Conservation (phyloP, 2,113 vertebrate species). For the Fulica atra region DNA sequence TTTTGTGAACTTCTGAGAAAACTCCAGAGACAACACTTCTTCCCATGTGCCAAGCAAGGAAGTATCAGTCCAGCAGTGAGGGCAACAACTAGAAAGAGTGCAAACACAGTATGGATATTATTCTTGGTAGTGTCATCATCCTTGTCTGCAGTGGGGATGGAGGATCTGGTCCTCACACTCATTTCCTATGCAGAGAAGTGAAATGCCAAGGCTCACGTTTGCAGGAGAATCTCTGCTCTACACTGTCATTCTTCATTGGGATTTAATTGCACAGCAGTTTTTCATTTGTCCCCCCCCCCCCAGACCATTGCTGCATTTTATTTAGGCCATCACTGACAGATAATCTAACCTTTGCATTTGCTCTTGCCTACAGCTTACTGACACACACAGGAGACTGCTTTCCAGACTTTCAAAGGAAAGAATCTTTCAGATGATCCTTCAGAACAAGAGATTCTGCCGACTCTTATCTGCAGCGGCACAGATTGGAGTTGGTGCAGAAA, state of each 20-base stretch:
- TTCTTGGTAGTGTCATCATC: neutral
- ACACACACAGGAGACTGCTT: neutral
- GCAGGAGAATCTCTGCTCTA: neutral
- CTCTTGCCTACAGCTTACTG: neutral
- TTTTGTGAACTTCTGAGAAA: neutral
- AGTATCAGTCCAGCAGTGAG: too few relatives aligned
- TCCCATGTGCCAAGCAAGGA: neutral
- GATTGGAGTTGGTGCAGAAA: neutral
- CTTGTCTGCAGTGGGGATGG: fast-evolving
- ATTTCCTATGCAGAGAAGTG: neutral
- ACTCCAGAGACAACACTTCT: fast-evolving
- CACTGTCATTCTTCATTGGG: neutral
- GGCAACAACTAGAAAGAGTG: neutral
- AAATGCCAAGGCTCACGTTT: neutral
- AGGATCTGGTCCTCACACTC: fast-evolving
- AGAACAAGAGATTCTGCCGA: neutral
- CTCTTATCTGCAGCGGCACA: neutral
- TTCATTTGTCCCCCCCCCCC: neutral
- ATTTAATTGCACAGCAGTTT: fast-evolving
- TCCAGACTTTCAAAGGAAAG: neutral
- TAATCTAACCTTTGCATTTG: neutral
- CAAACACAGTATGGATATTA: fast-evolving
- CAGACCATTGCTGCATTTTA: neutral
- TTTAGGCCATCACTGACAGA: neutral
- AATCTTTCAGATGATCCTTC: neutral